Conservation (phyloP, 2,113 vertebrate species). For the Conger conger region DNA sequence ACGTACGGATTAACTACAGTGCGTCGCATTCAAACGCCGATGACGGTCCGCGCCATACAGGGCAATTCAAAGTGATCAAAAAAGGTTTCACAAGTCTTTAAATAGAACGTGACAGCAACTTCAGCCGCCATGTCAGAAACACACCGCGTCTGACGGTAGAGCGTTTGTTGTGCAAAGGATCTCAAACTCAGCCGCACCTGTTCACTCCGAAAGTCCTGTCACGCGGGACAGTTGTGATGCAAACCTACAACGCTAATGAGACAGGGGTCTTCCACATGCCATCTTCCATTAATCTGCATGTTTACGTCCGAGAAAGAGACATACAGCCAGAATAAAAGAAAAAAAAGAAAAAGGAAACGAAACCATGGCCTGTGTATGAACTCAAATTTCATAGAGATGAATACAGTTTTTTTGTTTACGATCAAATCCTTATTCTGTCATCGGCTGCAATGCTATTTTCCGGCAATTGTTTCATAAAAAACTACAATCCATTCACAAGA, state of each 20-base stretch:
- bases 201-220: conserved; percentile 73
- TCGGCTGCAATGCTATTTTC: background rate
- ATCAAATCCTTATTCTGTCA: background rate
- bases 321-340: background rate
- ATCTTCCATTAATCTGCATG: conserved; percentile 63
- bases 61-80: conserved; percentile 3
- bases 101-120: conserved; percentile 68
- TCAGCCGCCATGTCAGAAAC: conserved; percentile 72
- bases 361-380: background rate
- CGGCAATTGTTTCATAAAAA: background rate
- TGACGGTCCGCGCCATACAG: background rate
- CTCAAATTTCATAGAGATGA: background rate
- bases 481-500: background rate
- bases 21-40: background rate
- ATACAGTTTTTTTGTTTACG: background rate
- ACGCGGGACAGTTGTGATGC: conserved; percentile 73
- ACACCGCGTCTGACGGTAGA: conserved; percentile 69
- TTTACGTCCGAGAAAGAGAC: conserved; percentile 23
- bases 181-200: conserved; percentile 73
- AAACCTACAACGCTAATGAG: conserved; percentile 72
- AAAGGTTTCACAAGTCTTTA: conserved; percentile 37
- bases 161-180: conserved; percentile 71
- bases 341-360: background rate
- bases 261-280: conserved; percentile 49
- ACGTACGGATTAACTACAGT: conserved; percentile 33